These are phyloP conservation scores for Tragelaphus scriptus DNA, from an alignment of 2,113 vertebrate genomes.

Conservation along the genomic window DNA sequence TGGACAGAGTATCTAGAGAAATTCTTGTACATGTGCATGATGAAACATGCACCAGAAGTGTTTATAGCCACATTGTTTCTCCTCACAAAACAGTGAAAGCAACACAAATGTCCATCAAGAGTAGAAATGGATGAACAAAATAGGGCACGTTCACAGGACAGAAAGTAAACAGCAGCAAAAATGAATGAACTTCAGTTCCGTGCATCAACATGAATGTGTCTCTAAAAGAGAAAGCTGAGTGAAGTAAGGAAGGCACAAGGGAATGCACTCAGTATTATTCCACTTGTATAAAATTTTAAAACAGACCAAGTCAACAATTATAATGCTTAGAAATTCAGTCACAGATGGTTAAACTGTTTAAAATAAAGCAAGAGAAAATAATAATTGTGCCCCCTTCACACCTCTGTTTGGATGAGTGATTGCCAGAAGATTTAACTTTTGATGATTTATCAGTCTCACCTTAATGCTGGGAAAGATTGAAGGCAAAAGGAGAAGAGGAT, in stretches of 20 bases:
- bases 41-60: not conserved
- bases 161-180: not conserved
- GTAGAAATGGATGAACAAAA: not conserved
- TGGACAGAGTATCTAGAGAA: not conserved
- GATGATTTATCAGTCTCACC: not conserved
- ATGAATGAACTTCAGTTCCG: not conserved
- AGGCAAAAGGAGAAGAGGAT: not conserved
- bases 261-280: not conserved
- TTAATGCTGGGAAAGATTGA: not conserved
- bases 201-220: too few species aligned
- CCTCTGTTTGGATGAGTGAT: not conserved
- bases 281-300: not conserved
- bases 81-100: not conserved
- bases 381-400: not conserved
- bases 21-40: not conserved
- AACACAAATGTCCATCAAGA: not conserved
- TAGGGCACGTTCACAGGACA: fast-evolving
- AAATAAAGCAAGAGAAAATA: not conserved
- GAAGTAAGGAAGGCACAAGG: not conserved
- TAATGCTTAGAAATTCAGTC: not conserved
- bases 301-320: not conserved
- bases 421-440: not conserved
- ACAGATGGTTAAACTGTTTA: not conserved
- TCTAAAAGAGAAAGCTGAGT: not conserved
- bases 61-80: not conserved